Percentiles rank a stretch among this genome's conserved stretches.
phyloP scores from a whole-genome alignment of 2,888 invertebrate species.

The Cephus nigrinus region DNA sequence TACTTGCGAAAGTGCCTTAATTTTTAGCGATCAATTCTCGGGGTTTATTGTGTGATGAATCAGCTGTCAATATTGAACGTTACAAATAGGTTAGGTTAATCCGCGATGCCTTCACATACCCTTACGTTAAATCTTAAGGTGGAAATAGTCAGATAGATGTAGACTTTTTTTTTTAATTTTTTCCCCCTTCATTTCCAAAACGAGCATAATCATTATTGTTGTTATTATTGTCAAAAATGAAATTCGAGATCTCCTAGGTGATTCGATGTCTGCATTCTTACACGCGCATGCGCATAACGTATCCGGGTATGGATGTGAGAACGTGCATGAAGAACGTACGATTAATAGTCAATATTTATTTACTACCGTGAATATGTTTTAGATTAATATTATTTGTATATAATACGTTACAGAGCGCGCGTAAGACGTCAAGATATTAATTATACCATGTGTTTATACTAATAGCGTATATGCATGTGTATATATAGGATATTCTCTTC shows the following conservation, averaged over 20 bases:
- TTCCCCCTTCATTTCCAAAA: background rate
- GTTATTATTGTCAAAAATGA: no score
- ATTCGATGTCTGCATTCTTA: background rate
- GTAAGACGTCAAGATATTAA: background rate
- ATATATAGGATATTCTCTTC: conserved; percentile 13
- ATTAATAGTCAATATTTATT: conserved; percentile 2
- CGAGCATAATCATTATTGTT: no score
- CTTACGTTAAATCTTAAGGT: background rate
- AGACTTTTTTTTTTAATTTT: background rate
- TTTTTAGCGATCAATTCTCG: background rate
- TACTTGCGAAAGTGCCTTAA: background rate
- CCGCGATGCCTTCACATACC: background rate
- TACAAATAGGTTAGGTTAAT: background rate
- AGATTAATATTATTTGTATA: conserved; percentile 6
- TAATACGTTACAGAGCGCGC: background rate
- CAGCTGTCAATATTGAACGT: background rate
- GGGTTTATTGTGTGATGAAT: background rate
- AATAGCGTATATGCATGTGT: conserved; percentile 1
- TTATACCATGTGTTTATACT: background rate
- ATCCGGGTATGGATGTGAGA: background rate
- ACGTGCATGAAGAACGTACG: background rate
- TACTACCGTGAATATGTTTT: conserved; percentile 1
- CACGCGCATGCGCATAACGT: background rate
- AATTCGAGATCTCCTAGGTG: background rate
- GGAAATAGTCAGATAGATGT: background rate